Percentiles rank a stretch among this genome's conserved stretches.
Evolutionary conservation across 2,113 vertebrate genomes (phyloP).

Genomic region (Camelus bactrianus): DNA sequence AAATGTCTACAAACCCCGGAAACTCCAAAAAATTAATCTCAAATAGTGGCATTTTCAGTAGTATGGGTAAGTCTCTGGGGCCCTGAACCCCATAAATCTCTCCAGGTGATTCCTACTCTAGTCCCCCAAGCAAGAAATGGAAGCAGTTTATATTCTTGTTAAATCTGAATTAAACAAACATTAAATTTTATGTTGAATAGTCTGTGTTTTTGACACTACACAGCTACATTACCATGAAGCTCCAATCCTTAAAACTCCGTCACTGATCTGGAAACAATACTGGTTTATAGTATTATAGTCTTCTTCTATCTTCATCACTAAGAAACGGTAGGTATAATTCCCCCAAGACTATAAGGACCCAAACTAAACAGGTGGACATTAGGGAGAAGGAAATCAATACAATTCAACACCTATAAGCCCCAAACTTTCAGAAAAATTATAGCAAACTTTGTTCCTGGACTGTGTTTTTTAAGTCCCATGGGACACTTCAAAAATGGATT

Average conservation of each 20-base stretch:
- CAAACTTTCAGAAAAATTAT: conserved; percentile 2
- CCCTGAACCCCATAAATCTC: neutral
- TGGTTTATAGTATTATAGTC: neutral
- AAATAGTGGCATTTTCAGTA: neutral
- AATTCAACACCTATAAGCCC: neutral
- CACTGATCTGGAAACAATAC: neutral
- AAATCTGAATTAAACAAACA: conserved; percentile 3
- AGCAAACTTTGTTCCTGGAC: neutral
- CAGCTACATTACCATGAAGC: neutral
- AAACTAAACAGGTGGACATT: neutral
- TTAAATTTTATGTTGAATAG: neutral
- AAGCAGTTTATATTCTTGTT: neutral
- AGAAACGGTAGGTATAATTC: neutral
- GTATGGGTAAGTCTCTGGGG: neutral
- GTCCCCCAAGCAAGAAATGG: neutral
- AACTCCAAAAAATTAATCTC: neutral
- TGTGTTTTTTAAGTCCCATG: neutral
- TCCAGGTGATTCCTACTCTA: neutral
- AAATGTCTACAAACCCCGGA: neutral
- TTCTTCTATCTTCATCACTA: neutral
- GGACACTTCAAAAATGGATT: conserved; percentile 22
- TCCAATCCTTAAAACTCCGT: neutral
- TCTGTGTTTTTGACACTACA: neutral
- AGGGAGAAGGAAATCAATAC: neutral
- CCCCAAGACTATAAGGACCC: neutral